Conservation (phyloP, 2,113 vertebrate species). For the Chionomys nivalis region DNA sequence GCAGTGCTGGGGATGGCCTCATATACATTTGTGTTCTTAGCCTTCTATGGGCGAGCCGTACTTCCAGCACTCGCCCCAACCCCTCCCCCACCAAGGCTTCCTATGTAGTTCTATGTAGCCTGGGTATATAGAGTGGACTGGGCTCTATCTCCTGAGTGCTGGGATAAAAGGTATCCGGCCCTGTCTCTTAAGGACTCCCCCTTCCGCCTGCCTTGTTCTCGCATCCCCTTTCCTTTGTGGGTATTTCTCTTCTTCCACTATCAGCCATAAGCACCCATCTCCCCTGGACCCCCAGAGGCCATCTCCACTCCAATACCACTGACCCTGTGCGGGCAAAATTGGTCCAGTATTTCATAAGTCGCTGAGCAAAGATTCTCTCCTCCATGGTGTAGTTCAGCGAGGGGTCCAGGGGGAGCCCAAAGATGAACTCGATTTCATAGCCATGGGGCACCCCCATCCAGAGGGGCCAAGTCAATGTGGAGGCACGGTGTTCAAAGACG, state of each 20-base stretch:
- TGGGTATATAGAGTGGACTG: neutral
- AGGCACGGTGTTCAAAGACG: conserved; percentile 93
- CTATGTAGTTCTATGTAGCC: neutral
- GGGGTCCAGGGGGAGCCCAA: conserved; percentile 92
- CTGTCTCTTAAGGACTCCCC: neutral
- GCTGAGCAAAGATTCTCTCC: conserved; percentile 91
- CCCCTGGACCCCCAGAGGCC: neutral
- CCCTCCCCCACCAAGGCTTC: neutral
- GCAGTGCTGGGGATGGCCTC: neutral
- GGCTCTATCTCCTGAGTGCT: neutral
- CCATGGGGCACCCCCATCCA: conserved; percentile 98
- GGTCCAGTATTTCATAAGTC: conserved; percentile 95
- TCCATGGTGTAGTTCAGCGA: conserved; percentile 92
- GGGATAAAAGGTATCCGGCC: neutral
- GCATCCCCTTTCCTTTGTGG: neutral
- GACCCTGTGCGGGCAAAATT: conserved; percentile 94
- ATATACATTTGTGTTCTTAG: too few relatives aligned
- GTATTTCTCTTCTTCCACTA: neutral
- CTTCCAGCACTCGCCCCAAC: neutral
- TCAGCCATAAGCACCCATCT: neutral
- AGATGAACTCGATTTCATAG: conserved; percentile 97
- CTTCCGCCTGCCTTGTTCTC: neutral
- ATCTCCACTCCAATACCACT: conserved; percentile 56
- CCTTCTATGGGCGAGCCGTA: neutral
- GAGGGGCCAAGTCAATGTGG: conserved; percentile 93